A percentile compares a stretch with the other conserved stretches of the same genome.
Evolutionary conservation across 1,140 invertebrate species (phyloP).

Genomic region (Anoplolepis gracilipes): DNA sequence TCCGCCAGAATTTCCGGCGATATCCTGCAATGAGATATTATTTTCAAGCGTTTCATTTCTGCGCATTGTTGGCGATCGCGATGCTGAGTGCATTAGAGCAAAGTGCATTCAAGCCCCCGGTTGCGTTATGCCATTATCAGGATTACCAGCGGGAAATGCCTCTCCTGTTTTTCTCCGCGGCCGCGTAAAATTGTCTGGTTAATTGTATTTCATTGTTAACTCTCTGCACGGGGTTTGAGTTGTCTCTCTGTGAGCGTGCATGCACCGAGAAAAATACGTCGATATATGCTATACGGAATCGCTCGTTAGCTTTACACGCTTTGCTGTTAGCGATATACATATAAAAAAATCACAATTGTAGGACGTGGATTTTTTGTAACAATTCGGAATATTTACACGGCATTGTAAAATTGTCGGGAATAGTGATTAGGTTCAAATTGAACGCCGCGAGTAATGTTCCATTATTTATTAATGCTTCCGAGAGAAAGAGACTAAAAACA

Average conservation of each 20-base stretch:
- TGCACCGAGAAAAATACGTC: conserved; percentile 20
- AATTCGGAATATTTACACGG: not conserved
- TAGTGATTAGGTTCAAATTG: not conserved
- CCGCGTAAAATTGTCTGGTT: conserved; percentile 69
- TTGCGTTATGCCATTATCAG: conserved; percentile 77
- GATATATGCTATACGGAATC: conserved; percentile 20
- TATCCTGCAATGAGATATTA: conserved; percentile 52
- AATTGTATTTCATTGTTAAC: conserved; percentile 68
- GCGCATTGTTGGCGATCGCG: conserved; percentile 46
- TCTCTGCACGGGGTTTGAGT: not conserved
- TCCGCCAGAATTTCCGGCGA: conserved; percentile 32
- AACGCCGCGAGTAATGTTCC: not conserved
- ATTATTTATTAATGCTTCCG: not conserved
- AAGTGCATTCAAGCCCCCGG: conserved; percentile 68
- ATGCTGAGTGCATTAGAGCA: conserved; percentile 74
- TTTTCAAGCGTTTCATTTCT: conserved; percentile 52
- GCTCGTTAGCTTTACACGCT: conserved; percentile 28
- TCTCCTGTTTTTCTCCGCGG: conserved; percentile 67
- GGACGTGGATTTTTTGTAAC: conserved; percentile 27
- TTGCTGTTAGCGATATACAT: conserved; percentile 2
- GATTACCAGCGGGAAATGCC: conserved; percentile 69
- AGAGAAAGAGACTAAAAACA: not conserved
- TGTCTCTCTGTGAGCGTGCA: not conserved
- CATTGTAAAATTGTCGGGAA: not conserved
- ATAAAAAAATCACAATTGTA: conserved; percentile 31